Base-by-base conservation (phyloP, 1,140 invertebrate species). In the Lineus longissimus region DNA sequence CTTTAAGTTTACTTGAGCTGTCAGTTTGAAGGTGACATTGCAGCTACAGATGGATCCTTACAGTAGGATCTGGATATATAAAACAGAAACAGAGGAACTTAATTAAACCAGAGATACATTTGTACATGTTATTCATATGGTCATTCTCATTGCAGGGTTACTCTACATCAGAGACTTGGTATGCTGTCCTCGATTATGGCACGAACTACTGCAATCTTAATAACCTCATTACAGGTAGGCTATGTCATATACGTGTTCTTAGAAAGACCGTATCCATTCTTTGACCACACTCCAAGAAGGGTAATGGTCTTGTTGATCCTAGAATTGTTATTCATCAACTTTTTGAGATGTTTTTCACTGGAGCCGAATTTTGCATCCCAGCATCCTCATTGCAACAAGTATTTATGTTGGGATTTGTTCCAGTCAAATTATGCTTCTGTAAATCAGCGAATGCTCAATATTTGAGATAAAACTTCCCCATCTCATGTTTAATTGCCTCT, bases 151-250 rank as follows among this genome's bases (percentile, higher is more conserved):
- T 67, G 22, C 64, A 84, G 81, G 84, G 80, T 7, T 75, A 72
- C 58, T 84, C 83, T 9, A 76, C 74, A 9, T 84, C 84, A 2
- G 70, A 82, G 59, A 71, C 74, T 1, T 84, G 80, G 76, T 84
- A 81, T 70, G 83, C 83, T 36, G 63, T 83, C 9, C 70, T 84
- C 17, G 84, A 85, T 68, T 82, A 79, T 68, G 78, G 82, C 13
- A 84, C 81, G n/a, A 85, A 85, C 72, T 85, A 84, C 67, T 85
- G 84, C 61, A 85, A 84, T 66, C 68, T 85, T 11, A 75, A 83
- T 45, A 85, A 85, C 67, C 70, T 85, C 25, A 75, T 85, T 13
- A 78, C 71, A 73, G 78, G 78, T 77, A 67, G 41, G 36, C 47
- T 9, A 51, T n/a, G n/a, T 51, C n/a, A n/a, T 51, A 7, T 4